These are phyloP conservation scores for Mesoclemmys tuberculata DNA, from an alignment of 2,113 vertebrate species.

Conservation along the genomic window DNA sequence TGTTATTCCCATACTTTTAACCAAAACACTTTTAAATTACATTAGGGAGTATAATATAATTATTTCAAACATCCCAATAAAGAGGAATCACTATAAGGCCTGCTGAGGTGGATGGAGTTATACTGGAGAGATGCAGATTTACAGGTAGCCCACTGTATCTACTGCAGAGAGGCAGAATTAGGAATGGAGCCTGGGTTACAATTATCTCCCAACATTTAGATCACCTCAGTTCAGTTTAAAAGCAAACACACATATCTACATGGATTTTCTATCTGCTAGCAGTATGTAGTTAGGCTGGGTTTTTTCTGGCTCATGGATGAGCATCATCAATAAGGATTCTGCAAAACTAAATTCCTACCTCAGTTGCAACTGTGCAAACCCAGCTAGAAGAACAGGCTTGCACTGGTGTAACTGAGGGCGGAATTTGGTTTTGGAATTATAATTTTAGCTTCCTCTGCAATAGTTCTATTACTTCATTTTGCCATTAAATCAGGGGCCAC, in stretches of 20 bases:
- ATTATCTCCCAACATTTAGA: neutral
- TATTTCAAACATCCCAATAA: neutral
- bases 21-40: neutral
- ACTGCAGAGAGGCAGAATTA: slow-evolving; percentile 2
- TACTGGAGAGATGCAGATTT: neutral
- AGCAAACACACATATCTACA: neutral
- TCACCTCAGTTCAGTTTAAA: neutral
- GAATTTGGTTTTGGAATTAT: neutral
- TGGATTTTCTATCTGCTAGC: slow-evolving; percentile 12
- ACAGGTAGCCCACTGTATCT: neutral
- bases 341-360: neutral
- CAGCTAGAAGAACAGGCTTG: neutral
- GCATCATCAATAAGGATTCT: neutral
- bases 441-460: neutral
- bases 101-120: neutral
- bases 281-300: neutral
- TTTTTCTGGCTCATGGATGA: slow-evolving; percentile 1
- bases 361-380: neutral
- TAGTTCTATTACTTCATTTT: slow-evolving; percentile 20
- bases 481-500: slow-evolving; percentile 23
- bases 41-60: neutral
- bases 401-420: neutral
- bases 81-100: neutral
- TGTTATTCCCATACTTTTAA: neutral
- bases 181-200: neutral